Percentiles rank a stretch among this genome's conserved stretches.
phyloP scores from a whole-genome alignment of 2,888 invertebrate genomes.

The Eupithecia subumbrata region DNA sequence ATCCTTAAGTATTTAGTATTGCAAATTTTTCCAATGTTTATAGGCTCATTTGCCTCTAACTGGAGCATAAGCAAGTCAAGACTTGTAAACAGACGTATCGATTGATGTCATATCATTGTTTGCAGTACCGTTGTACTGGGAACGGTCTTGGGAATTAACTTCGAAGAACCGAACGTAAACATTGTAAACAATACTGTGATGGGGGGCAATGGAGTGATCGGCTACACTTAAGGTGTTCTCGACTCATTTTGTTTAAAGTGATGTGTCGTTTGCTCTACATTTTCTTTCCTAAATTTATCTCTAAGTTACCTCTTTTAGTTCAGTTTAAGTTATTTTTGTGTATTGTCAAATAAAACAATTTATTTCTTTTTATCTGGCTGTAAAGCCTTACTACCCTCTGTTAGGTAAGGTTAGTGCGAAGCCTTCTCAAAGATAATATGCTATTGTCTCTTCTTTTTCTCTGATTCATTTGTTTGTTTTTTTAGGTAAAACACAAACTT shows the following conservation, averaged over 20 bases:
- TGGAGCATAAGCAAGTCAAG: constrained; percentile 34
- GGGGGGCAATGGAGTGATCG: constrained; percentile 62
- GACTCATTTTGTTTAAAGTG: not conserved
- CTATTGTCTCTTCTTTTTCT: too few relatives aligned
- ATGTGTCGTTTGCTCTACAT: not conserved
- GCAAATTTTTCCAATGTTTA: constrained; percentile 36
- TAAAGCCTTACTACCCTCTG: not conserved
- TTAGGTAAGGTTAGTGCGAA: not conserved
- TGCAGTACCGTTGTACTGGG: constrained; percentile 57
- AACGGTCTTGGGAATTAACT: constrained; percentile 58
- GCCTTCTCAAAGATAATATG: not conserved
- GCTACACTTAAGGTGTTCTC: constrained; percentile 49
- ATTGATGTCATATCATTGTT: constrained; percentile 58
- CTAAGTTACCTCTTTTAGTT: not conserved
- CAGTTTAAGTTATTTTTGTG: not conserved
- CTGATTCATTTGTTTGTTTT: too few relatives aligned
- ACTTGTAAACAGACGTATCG: constrained; percentile 48
- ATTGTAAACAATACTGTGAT: constrained; percentile 59
- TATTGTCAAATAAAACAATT: too few relatives aligned
- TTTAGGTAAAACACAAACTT: too few relatives aligned
- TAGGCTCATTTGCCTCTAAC: constrained; percentile 45
- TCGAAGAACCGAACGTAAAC: constrained; percentile 51
- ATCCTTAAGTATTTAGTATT: not conserved
- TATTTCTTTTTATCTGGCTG: not conserved
- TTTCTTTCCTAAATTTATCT: not conserved